Conservation (phyloP, 2,113 vertebrate genomes). For the Merops nubicus region DNA sequence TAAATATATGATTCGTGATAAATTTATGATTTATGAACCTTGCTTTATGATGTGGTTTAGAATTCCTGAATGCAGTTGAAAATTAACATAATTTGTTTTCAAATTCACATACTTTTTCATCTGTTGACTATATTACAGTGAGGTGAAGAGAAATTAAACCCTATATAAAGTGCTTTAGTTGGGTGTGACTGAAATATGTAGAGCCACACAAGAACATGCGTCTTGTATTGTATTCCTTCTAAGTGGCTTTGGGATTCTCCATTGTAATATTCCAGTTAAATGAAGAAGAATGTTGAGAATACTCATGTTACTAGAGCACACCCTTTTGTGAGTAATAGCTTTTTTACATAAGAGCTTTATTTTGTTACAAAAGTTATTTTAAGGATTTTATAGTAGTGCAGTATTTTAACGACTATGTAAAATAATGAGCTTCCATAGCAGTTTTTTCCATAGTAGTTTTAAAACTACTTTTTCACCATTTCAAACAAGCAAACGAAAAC, state of each 20-base stretch:
- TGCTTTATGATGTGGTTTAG: background rate
- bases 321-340: background rate
- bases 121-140: background rate
- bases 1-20: no score
- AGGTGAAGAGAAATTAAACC: background rate
- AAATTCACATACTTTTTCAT: background rate
- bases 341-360: background rate
- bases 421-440: background rate
- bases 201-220: background rate
- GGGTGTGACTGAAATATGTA: background rate
- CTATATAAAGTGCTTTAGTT: background rate
- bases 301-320: background rate
- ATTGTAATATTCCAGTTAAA: background rate
- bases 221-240: background rate
- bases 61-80: background rate
- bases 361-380: background rate
- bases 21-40: no score
- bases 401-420: background rate
- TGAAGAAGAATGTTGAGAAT: background rate
- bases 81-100: background rate
- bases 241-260: background rate
- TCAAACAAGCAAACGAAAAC: no score
- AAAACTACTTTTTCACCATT: background rate
- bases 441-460: background rate
- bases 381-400: background rate